Base-by-base conservation (phyloP, 2,888 invertebrate genomes). In the Brenthis ino region DNA sequence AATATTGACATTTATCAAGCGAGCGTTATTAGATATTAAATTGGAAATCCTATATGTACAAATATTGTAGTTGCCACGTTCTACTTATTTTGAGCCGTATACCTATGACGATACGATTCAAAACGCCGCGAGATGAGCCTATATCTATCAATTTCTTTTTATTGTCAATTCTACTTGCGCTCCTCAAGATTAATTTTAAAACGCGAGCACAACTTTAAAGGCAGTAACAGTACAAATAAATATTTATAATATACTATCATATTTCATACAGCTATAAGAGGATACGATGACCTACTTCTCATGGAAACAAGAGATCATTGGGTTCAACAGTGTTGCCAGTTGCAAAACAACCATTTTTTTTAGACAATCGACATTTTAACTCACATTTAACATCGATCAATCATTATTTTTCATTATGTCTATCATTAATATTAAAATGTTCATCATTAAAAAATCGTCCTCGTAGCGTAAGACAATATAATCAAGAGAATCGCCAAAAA, bases 81-180 rank as follows among this genome's bases (percentile, higher is more conserved):
- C 13, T 33, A 43, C 28, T 54, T 56, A 64, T 64, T 66, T 56
- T 64, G 71, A 71, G 72, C 57, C 70, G 63, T 55, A 61, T 72
- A 73, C 71, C 68, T 73, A 65, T 65, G 71, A 72, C n/a, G 14
- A 57, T 64, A 73, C 69, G 69, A 74, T 68, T 74, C 77, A 77
- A 64, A 68, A 70, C 37, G 68, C 37, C 70, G 61, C 66, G 37
- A 50, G 50, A 28, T 12, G 37, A 63, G 8, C 72, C 72, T 77
- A 77, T 69, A 74, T 67, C 72, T 79, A 79, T 71, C 74, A 72
- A 76, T 77, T 71, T 72, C 57, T 69, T 73, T 82, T 86, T 87
- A 86, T 87, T 87, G 87, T 87, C 87, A 84, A 78, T 79, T 79
- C 84, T 82, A 85, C 77, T 77, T 75, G 82, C 82, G 75, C 67